Percentiles rank a stretch among this genome's conserved stretches.
Conservation (phyloP, 2,888 invertebrate species). For the Muscina levida region DNA sequence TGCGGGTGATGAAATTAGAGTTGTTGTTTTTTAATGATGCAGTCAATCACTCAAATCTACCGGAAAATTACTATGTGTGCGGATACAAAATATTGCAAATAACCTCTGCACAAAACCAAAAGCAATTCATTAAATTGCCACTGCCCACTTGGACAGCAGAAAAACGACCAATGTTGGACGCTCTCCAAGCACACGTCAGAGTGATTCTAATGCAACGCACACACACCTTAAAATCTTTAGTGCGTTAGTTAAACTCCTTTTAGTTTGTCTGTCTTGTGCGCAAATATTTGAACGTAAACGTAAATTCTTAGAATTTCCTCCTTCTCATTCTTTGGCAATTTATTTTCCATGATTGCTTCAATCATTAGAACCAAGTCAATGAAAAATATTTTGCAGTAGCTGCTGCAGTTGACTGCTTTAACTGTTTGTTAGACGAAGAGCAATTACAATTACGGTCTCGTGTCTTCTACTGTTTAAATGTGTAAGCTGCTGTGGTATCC, state of each 20-base stretch:
- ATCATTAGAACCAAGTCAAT: constrained; percentile 6
- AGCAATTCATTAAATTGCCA: constrained; percentile 64
- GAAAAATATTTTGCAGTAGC: constrained; percentile 4
- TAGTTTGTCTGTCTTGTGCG: background rate
- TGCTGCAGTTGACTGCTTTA: background rate
- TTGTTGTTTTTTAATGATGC: constrained; percentile 11
- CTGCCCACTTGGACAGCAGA: constrained; percentile 44
- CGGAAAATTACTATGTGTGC: constrained; percentile 56
- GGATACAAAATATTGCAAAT: background rate
- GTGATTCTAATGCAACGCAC: background rate
- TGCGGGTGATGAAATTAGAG: constrained; percentile 53
- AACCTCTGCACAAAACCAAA: constrained; percentile 22
- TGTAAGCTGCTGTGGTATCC: background rate
- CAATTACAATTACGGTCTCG: constrained; percentile 2
- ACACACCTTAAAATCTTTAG: constrained; percentile 16
- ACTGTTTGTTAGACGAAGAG: background rate
- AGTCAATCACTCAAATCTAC: constrained; percentile 41
- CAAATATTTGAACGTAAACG: constrained; percentile 29
- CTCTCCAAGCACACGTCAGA: constrained; percentile 19
- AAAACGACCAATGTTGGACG: background rate
- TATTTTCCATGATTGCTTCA: constrained; percentile 18
- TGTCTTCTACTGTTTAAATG: background rate
- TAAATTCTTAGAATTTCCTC: constrained; percentile 20
- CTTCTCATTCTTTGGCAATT: background rate
- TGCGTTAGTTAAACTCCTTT: background rate